phyloP scores from a whole-genome alignment of 2,113 vertebrate species.

The Patagioenas fasciata region DNA sequence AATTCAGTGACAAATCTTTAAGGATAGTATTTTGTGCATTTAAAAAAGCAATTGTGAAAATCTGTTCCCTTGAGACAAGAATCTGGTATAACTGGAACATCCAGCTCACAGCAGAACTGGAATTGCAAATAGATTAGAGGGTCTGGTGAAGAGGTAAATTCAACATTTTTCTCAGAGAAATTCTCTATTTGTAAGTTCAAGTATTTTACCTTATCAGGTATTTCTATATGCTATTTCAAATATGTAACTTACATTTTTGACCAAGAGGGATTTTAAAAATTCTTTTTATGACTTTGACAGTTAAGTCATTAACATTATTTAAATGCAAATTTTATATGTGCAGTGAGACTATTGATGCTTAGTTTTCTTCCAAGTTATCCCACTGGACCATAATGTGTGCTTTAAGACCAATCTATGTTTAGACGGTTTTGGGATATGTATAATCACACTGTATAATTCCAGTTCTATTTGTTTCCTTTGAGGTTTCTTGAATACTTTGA shows the following conservation, averaged over 20 bases:
- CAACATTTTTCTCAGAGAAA: background rate
- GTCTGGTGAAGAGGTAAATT: background rate
- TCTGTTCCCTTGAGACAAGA: background rate
- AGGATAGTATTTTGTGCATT: background rate
- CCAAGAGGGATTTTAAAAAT: background rate
- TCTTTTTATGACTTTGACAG: background rate
- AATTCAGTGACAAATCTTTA: background rate
- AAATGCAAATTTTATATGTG: background rate
- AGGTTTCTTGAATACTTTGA: conserved; percentile 37
- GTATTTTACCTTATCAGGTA: background rate
- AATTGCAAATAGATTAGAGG: background rate
- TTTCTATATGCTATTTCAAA: background rate
- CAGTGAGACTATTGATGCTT: background rate
- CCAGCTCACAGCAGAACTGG: background rate
- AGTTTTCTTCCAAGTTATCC: background rate
- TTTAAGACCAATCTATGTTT: background rate
- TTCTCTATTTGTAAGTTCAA: background rate
- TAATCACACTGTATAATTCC: conserved; percentile 4
- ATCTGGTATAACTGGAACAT: background rate
- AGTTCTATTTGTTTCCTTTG: conserved; percentile 20
- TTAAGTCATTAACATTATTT: background rate
- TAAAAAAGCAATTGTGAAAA: background rate
- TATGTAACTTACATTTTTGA: background rate
- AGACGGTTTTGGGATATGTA: background rate
- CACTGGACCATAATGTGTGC: background rate